A percentile compares a stretch with the other conserved stretches of the same genome.
Evolutionary conservation across 2,797 vertebrate species (phyloP).

Genomic region (Sebastes vulpes): DNA sequence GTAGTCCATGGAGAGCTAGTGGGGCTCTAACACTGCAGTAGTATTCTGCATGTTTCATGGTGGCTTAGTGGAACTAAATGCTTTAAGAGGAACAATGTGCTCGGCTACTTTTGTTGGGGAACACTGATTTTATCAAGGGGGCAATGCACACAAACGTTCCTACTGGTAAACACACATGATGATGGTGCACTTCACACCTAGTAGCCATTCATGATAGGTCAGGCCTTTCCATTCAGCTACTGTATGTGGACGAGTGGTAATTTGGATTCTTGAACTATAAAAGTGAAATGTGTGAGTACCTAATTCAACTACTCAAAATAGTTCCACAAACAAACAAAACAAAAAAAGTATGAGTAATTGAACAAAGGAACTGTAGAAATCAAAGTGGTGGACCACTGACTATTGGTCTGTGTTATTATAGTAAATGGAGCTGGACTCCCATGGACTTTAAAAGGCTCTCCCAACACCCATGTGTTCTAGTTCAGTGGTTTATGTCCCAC

Average conservation of each 20-base stretch:
- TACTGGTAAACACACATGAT: neutral
- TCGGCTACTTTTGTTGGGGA: neutral
- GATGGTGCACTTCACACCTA: conserved; percentile 14
- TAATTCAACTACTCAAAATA: conserved; percentile 3
- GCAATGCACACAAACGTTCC: neutral
- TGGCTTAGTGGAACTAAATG: neutral
- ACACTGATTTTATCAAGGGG: conserved; percentile 8
- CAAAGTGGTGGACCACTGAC: neutral
- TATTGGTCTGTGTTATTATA: neutral
- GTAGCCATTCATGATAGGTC: neutral
- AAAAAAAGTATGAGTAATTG: neutral
- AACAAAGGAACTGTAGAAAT: conserved; percentile 1
- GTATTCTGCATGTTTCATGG: neutral
- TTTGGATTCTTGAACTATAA: conserved; percentile 1
- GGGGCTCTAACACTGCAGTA: neutral
- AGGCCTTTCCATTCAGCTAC: neutral
- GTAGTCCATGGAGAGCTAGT: neutral
- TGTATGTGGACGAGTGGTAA: neutral
- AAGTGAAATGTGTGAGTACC: neutral
- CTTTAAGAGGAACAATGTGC: conserved; percentile 6
- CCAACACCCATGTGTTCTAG: neutral
- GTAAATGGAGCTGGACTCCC: neutral
- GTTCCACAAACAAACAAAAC: neutral
- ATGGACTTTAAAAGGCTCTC: neutral
- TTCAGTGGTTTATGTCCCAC: neutral